Evolutionary conservation across 2,888 invertebrate species (phyloP), one percentile per base, ranked within the genome.

Genomic region (Empis stercorea): DNA sequence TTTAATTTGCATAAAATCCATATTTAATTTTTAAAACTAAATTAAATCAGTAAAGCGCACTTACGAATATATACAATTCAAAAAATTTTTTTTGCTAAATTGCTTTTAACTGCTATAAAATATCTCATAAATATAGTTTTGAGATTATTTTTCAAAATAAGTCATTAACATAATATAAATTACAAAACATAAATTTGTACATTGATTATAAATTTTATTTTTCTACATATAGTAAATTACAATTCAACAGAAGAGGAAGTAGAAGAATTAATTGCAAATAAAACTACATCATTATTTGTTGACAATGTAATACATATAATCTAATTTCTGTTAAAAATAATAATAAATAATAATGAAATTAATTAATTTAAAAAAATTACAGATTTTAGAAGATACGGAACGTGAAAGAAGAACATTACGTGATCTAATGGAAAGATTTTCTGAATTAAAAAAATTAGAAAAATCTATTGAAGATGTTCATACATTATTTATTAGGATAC

Each of bases 391-490:
- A 56, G 67, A 70, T 50, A 67, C 68, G 5, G 67, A 70, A 52
- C 63, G 63, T 49, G 68, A 68, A 45, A 58, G 70, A 13, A 58
- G 60, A 50, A 62, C 62, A 1, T 49, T 70, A 30, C 57, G 68
- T 30, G 66, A 68, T 55, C 57, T 70, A 13, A 64, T 69, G 59
- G 64, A 66, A 47, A 59, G 69, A 10, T 65, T 67, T 43, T 63
- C 64, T 27, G 66, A 68, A 55, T 54, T 70, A 15, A 61, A 63
- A 43, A 68, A 66, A 43, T 51, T 70, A 37, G 70, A 70, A 47
- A 66, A 63, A 49, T 69, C 70, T 11, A 62, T 70, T 45, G 64
- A 64, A 49, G 69, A 70, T 56, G 69, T 70, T 0, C 66, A 68
- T 48, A 65, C 66, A 2, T 54, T 70, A 27, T 70, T 70, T 51